Evolutionary conservation across 2,113 vertebrate genomes (phyloP), one percentile per base, ranked within the genome.

Genomic region (Limanda limanda): DNA sequence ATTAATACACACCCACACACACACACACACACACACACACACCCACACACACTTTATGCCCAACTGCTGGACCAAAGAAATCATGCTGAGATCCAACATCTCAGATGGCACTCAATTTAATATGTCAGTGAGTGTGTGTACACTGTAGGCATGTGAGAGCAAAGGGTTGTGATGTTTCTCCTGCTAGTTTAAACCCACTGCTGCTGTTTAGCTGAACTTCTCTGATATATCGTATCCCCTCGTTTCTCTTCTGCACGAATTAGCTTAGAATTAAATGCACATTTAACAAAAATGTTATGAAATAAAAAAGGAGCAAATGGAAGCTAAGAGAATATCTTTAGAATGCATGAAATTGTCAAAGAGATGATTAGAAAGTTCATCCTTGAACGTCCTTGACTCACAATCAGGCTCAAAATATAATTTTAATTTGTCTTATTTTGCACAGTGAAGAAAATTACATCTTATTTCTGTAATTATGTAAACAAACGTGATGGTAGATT

Each of bases 331-430:
- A 91, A 89, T 85, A 86, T 87, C 90, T 91, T 89, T 91, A 72
- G 66, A 91, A 90, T 90, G 78, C 89, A 91, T 69, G 86, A 89
- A 91, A 91, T 87, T 93, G 87, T 60, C 71, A 68, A 81, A 81
- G 71, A 89, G 81, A 89, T 94, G 69, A 92, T 91, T 89, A 85
- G 77, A 79, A 89, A 88, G 82, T 76, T 67, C 73, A 87, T 89
- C 90, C 90, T 94, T 92, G 89, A 88, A 92, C 83, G 88, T 93
- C 89, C 88, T 93, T 93, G 88, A 92, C 88, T 81, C 79, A 86
- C 89, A 92, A 93, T 92, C 86, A 92, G 84, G 77, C 80, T 86
- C 66, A 87, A 91, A 93, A 91, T 86, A 81, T 78, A 86, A 86
- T 92, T 75, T 92, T 91, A 87, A 84, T 86, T 91, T 91, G 69